phyloP scores from a whole-genome alignment of 2,888 invertebrate genomes.

The Cordilura impudica region DNA sequence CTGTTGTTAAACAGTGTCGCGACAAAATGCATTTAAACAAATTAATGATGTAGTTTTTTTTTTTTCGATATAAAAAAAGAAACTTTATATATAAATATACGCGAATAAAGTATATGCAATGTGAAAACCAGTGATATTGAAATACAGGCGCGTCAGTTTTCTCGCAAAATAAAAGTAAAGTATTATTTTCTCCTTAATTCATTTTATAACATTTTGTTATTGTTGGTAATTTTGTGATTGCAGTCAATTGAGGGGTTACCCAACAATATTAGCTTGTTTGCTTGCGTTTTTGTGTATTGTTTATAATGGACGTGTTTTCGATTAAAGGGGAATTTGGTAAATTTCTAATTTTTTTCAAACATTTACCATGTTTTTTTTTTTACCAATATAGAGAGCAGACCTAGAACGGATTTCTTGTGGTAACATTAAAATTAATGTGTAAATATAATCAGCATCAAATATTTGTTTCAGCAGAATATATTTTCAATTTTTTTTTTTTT shows the following conservation, averaged over 20 bases:
- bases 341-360: too few relatives aligned
- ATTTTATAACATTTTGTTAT: constrained; percentile 19
- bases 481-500: too few relatives aligned
- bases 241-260: constrained; percentile 3
- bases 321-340: constrained; percentile 16
- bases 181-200: constrained; percentile 29
- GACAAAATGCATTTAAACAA: constrained; percentile 77
- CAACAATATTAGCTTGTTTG: too few relatives aligned
- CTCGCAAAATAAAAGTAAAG: constrained; percentile 45
- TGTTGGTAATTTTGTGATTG: constrained; percentile 18
- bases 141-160: constrained; percentile 70
- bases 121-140: constrained; percentile 49
- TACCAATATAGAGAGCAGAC: too few relatives aligned
- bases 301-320: constrained; percentile 45
- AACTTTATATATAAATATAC: constrained; percentile 30
- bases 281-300: too few relatives aligned
- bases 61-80: constrained; percentile 12
- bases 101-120: too few relatives aligned
- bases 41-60: constrained; percentile 65
- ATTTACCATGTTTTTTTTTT: background rate
- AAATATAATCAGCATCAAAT: too few relatives aligned
- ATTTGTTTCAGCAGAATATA: too few relatives aligned
- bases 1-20: constrained; percentile 69
- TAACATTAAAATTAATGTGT: too few relatives aligned
- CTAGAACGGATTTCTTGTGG: too few relatives aligned